A percentile compares a stretch with the other conserved stretches of the same genome.
Conservation (phyloP, 2,113 vertebrate genomes). For the Myotis brandtii region DNA sequence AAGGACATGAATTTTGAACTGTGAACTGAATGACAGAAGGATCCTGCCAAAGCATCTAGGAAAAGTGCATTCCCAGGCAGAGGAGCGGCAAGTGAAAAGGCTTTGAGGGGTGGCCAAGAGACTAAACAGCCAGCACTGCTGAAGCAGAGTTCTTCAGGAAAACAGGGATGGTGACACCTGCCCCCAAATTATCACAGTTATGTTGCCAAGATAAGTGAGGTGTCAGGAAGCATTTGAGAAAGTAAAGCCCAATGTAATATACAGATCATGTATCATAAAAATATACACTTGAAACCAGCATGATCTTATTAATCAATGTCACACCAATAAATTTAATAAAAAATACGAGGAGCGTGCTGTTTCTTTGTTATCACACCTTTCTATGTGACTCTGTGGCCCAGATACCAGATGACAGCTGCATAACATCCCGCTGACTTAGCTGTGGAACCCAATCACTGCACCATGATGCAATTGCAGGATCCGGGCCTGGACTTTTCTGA, state of each 20-base stretch:
- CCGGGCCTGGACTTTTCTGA: neutral
- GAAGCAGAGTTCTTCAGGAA: neutral
- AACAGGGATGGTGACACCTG: neutral
- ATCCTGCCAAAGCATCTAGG: neutral
- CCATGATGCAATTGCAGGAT: neutral
- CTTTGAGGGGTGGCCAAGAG: neutral
- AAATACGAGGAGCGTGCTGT: neutral
- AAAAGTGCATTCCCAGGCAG: neutral
- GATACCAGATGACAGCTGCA: neutral
- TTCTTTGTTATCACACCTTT: neutral
- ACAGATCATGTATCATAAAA: neutral
- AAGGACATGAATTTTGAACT: neutral
- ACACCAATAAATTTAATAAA: neutral
- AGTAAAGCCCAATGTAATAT: neutral
- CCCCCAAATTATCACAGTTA: neutral
- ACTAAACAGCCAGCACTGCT: neutral
- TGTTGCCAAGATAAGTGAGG: neutral
- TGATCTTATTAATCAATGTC: neutral
- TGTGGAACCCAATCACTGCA: neutral
- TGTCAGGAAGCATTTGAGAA: neutral
- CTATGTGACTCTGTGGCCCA: neutral
- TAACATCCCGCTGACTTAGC: neutral
- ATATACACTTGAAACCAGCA: neutral
- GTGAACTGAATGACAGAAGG: neutral
- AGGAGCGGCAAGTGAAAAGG: neutral